Evolutionary conservation across 64 coral and sea anemone species (phyloP), one percentile per base, ranked within the genome.

Genomic region (Dendrophyllia cribrosa): DNA sequence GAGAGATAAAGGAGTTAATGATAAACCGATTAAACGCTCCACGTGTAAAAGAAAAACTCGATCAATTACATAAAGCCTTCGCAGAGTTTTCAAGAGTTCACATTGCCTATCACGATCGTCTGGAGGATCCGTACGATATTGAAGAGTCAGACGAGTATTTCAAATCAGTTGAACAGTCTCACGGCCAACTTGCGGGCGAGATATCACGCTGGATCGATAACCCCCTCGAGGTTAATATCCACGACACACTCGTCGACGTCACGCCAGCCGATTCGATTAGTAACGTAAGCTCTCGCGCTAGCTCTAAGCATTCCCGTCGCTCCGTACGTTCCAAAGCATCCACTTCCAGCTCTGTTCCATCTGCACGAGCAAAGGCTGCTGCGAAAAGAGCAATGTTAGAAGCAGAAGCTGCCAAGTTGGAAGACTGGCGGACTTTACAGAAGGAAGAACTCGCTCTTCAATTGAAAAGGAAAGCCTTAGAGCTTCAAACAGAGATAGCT

Each of bases 71-170:
- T 25, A 10, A 24, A 79, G 5, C 59, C 16, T 51, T 79, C 9
- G 20, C 58, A 51, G 52, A 79, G 0, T 53, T 77, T 45, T 53
- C 51, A 13, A 17, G 53, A 1, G 74, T n/a, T 16, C 74, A 52
- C 23, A 48, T 4, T 7, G 48, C 74, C 9, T 77, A 77, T 53
- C 52, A 79, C 12, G 4, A 22, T 7, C 16, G 43, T 9, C 76
- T 79, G 21, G 21, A 3, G 0, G 76, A 79, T 8, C 0, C 58
- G 51, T 21, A 59, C 3, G 10, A 23, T 20, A 79, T 59, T 34
- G 20, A 51, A 59, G 76, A 79, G 51, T 79, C 76, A 43, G 59
- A 79, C 59, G 52, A 59, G 5, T 79, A 79, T 50, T 79, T 21
- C 13, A 10, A 79, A 10, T 51, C 51, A n/a, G 9, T 52, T 59